phyloP scores from a whole-genome alignment of 2,888 invertebrate genomes.

The Cataglyphis cursor region DNA sequence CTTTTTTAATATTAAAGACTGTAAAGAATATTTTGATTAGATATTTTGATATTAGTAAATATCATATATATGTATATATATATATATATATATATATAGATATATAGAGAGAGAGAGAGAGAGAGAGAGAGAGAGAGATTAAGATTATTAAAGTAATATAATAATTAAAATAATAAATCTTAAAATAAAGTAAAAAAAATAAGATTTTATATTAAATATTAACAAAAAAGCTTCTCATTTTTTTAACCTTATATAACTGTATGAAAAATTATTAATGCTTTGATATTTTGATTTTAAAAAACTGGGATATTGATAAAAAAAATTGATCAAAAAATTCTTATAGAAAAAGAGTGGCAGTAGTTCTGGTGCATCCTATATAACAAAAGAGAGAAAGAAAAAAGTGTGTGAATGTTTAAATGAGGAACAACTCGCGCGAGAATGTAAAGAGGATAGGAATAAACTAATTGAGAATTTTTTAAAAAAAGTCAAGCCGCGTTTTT shows the following conservation, averaged over 20 bases:
- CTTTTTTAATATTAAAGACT: neutral
- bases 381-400: constrained; percentile 29
- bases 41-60: constrained; percentile 45
- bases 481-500: constrained; percentile 55
- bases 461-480: constrained; percentile 67
- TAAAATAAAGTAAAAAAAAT: constrained; percentile 20
- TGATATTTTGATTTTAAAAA: constrained; percentile 8
- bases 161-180: neutral
- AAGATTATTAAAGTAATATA: neutral
- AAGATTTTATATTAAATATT: constrained; percentile 17
- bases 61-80: neutral
- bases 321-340: constrained; percentile 27
- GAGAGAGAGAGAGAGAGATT: neutral
- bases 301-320: no score
- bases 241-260: neutral
- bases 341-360: constrained; percentile 43
- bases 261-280: neutral
- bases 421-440: constrained; percentile 30
- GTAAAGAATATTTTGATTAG: neutral
- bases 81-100: neutral
- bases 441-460: constrained; percentile 56
- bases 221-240: neutral
- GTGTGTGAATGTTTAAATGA: constrained; percentile 1
- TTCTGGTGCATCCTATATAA: constrained; percentile 20
- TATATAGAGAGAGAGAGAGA: neutral